Base-by-base conservation (phyloP, 2,113 vertebrate species). In the Sander vitreus region DNA sequence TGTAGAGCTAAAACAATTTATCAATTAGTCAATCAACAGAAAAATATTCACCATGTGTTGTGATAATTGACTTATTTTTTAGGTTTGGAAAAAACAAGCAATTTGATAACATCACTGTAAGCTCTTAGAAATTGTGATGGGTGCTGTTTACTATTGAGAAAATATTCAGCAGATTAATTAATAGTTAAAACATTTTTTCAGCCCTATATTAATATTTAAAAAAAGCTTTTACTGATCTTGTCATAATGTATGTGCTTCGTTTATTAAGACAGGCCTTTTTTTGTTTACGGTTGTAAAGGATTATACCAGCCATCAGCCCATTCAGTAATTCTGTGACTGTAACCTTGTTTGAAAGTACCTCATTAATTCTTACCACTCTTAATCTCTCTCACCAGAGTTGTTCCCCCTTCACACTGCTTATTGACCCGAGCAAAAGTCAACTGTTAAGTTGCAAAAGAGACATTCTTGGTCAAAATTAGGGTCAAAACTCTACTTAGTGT, bases 341-440 rank as follows among this genome's bases (percentile, higher is more conserved):
- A 82, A 88, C 30, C 65, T 81, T 80, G 76, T 83, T 85, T 81
- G 48, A 80, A 82, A 66, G 73, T 63, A 75, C 76, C 69, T 88
- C 80, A 83, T 88, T 81, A 85, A 84, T 72, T 83, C 64, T 78
- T n/a, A n/a, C n/a, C n/a, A n/a, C n/a, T n/a, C n/a, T n/a, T n/a
- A n/a, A n/a, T n/a, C n/a, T n/a, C n/a, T n/a, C n/a, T n/a, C n/a
- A n/a, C 67, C 63, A 30, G 60, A 71, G 47, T 69, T 67, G 57
- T 76, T 81, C 53, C 50, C 55, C 57, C 79, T 83, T 87, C 68
- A 67, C 51, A 43, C 77, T 59, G 76, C 76, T 69, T 50, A 85
- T 74, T 85, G 73, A 84, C 83, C 83, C 1, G 39, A 65, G 62
- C 30, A 69, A 68, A 72, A 82, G 71, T 83, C 53, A 78, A 65